These are phyloP conservation scores for Rapana venosa DNA, from an alignment of 2,888 invertebrate genomes.

Conservation along the genomic window DNA sequence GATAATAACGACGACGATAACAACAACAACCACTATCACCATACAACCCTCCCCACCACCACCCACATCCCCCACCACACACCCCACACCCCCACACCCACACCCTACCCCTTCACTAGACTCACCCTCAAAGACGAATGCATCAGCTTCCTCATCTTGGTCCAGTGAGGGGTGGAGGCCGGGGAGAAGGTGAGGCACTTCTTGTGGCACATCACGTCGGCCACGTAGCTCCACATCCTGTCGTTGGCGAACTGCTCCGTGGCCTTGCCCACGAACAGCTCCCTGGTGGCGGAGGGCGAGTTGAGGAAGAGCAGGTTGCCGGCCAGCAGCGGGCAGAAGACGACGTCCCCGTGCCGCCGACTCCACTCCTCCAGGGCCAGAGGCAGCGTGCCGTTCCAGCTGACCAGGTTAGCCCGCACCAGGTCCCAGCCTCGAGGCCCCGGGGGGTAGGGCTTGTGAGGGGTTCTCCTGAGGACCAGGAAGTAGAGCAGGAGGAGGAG, in stretches of 20 bases:
- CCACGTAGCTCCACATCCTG: background rate
- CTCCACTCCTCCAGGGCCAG: background rate
- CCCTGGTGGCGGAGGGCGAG: background rate
- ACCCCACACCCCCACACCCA: background rate
- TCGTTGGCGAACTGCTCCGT: conserved; percentile 12
- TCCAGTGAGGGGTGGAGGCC: background rate
- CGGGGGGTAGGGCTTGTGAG: too few species aligned
- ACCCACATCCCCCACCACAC: background rate
- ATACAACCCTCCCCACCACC: background rate
- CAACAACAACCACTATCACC: too few species aligned
- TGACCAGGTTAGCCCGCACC: background rate
- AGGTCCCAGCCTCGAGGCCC: background rate
- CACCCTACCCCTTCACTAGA: too few species aligned
- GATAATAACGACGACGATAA: too few species aligned
- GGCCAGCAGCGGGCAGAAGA: background rate
- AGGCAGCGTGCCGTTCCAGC: background rate
- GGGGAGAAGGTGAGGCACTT: background rate
- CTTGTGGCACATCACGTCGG: background rate
- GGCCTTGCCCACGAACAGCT: background rate
- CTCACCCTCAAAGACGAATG: background rate
- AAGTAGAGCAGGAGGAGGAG: too few species aligned
- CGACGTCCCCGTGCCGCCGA: background rate
- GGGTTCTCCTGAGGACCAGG: too few species aligned
- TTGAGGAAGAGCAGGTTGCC: background rate
- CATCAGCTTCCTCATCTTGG: conserved; percentile 14